Conservation (phyloP, 2,888 invertebrate genomes). For the Chrysotoxum bicinctum region DNA sequence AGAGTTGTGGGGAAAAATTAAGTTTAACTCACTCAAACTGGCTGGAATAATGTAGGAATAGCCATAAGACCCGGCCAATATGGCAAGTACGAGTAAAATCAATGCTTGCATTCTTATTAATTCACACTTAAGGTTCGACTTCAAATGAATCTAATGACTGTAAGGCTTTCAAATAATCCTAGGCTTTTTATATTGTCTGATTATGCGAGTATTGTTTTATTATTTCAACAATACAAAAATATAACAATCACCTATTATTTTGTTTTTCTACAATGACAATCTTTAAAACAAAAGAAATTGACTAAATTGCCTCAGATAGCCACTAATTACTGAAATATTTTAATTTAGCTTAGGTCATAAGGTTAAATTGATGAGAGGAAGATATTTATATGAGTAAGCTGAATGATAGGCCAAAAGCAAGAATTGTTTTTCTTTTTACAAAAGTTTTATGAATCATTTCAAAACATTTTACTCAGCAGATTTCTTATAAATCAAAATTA, state of each 20-base stretch:
- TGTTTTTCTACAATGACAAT: neutral
- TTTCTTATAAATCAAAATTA: too few relatives aligned
- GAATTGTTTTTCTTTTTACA: too few relatives aligned
- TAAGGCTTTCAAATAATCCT: neutral
- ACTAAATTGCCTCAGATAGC: neutral
- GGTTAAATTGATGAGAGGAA: neutral
- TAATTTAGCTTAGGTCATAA: neutral
- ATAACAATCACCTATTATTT: neutral
- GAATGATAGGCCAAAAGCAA: too few relatives aligned
- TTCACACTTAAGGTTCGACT: neutral
- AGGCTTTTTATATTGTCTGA: neutral
- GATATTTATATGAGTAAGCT: neutral
- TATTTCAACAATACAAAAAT: neutral
- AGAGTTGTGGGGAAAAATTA: neutral
- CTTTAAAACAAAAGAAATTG: neutral
- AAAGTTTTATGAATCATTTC: too few relatives aligned
- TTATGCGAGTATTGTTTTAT: neutral
- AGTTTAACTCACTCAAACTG: slow-evolving; percentile 28
- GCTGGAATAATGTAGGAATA: slow-evolving; percentile 56
- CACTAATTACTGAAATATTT: neutral
- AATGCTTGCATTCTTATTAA: neutral
- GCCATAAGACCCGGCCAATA: slow-evolving; percentile 36
- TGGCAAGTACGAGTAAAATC: neutral
- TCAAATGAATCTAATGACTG: neutral
- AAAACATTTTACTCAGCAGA: too few relatives aligned